Percentiles rank a stretch among this genome's conserved stretches.
phyloP scores from a whole-genome alignment of 2,113 vertebrate genomes.

The Larimichthys crocea region DNA sequence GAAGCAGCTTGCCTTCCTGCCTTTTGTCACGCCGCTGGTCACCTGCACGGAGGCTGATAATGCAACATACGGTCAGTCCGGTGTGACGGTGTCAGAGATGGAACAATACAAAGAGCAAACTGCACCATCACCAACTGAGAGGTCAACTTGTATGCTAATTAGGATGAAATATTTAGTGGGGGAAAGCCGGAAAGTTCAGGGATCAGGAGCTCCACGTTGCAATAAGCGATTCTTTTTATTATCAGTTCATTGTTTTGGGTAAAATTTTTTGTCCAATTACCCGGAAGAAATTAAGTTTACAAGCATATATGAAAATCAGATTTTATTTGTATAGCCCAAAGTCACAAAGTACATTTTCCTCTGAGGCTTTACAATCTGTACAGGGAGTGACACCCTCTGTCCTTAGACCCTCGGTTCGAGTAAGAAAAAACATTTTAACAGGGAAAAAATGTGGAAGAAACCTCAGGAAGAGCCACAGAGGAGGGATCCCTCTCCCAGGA shows the following conservation, averaged over 20 bases:
- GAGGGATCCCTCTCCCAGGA: too few relatives aligned
- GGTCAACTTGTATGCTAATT: not conserved
- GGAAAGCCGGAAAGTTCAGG: not conserved
- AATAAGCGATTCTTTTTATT: not conserved
- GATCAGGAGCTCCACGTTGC: not conserved
- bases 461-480: too few relatives aligned
- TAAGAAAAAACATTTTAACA: too few relatives aligned
- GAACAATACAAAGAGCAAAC: not conserved
- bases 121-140: not conserved
- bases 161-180: not conserved
- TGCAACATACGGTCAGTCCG: not conserved
- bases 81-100: constrained; percentile 9
- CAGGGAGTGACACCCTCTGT: too few relatives aligned
- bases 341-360: too few relatives aligned
- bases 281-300: too few relatives aligned
- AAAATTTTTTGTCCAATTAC: too few relatives aligned
- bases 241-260: not conserved
- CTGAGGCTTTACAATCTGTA: too few relatives aligned
- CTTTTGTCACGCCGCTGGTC: constrained; percentile 32
- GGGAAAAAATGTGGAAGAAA: too few relatives aligned
- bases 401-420: too few relatives aligned
- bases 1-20: constrained; percentile 4
- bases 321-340: too few relatives aligned
- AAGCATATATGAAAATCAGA: too few relatives aligned
- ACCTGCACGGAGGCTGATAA: constrained; percentile 22